Evolutionary conservation across 2,888 invertebrate species (phyloP), one percentile per base, ranked within the genome.

Genomic region (Balanococcus diminutus): DNA sequence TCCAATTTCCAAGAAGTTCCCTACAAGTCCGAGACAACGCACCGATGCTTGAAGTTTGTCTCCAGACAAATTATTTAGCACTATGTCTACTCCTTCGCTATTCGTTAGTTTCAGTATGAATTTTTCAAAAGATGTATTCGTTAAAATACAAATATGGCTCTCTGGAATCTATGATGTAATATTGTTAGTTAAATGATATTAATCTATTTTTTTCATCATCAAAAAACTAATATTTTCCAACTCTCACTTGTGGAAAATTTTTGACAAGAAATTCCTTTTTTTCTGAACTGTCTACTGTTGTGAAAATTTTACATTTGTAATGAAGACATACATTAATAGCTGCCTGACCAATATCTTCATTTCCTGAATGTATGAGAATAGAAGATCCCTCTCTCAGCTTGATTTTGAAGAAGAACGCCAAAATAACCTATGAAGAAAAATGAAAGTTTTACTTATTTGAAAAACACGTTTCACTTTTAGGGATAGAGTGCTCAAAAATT

Each of bases 51-150:
- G 92, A 0, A 98, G 91, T 90, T 98, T 98, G 79, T 98, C 98
- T 89, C 96, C 98, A 0, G 98, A 93, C 67, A 99, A 90, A 0
- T 97, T 97, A 90, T 99, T 99, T 6, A 96, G 91, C 16, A 98
- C 95, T 84, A 98, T 91, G 89, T 99, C 96, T 0, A 99, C 98
- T 51, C 98, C 98, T 88, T 92, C 92, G 14, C 98, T 98, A 9
- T 94, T 92, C 0, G 98, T 98, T 89, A 93, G 92, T 81, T 91
- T 91, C 88, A 94, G 92, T 85, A 99, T 92, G 92, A 97, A 94
- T 88, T 93, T 92, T 90, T 98, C 98, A 90, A 99, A 99, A 0
- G 94, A 93, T 0, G 93, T 92, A 89, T 97, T 95, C 88, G 96
- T 93, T 9, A 98, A 96, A 90, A 96, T 96, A 25, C 96, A 95